Evolutionary conservation across 2,113 vertebrate genomes (phyloP).

Genomic region (Gorsachius goisagi): DNA sequence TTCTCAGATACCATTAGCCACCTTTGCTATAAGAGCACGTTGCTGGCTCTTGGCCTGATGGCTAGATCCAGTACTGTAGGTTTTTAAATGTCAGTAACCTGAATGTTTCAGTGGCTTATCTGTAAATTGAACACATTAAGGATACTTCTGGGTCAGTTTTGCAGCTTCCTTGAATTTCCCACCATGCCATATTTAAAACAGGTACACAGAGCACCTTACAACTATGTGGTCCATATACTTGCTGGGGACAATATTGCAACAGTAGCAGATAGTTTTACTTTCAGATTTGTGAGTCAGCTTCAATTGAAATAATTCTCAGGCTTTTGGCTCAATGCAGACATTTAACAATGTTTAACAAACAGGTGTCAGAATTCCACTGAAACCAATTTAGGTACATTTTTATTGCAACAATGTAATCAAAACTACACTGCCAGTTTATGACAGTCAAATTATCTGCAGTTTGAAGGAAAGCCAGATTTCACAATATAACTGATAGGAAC

Average conservation of each 20-base stretch:
- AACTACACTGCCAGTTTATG: background rate
- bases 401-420: constrained; percentile 7
- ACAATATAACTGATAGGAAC: background rate
- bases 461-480: constrained; percentile 13
- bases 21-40: background rate
- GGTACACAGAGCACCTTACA: background rate
- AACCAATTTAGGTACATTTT: background rate
- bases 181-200: background rate
- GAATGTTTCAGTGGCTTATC: background rate
- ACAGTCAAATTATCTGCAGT: constrained; percentile 26
- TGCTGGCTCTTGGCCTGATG: background rate
- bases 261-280: background rate
- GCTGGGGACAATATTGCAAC: background rate
- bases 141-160: background rate
- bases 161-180: background rate
- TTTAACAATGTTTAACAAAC: constrained; percentile 37
- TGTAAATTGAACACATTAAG: background rate
- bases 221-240: background rate
- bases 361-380: background rate
- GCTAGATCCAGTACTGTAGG: background rate
- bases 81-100: background rate
- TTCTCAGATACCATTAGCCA: background rate
- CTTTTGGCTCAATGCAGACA: background rate
- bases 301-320: background rate
- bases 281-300: background rate